phyloP scores from a whole-genome alignment of 2,888 invertebrate species.

The Lutraria lutraria region DNA sequence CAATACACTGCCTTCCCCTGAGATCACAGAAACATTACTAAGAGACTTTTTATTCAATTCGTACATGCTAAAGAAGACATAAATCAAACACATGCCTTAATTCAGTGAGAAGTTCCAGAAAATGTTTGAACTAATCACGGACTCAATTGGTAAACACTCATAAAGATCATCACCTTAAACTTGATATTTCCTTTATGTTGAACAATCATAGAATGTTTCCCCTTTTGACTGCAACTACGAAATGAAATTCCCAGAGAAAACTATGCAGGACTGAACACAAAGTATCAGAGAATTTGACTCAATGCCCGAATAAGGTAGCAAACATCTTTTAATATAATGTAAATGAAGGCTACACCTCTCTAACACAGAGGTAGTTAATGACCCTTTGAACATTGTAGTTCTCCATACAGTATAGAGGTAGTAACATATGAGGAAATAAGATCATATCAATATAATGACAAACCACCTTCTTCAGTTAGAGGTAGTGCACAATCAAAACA shows the following conservation, averaged over 20 bases:
- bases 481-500: constrained; percentile 18
- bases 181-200: background rate
- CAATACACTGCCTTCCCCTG: background rate
- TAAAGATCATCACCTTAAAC: background rate
- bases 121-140: background rate
- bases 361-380: constrained; percentile 20
- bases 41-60: background rate
- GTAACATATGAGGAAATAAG: constrained; percentile 24
- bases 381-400: constrained; percentile 18
- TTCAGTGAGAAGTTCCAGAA: background rate
- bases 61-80: background rate
- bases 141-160: background rate
- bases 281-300: background rate
- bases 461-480: constrained; percentile 11
- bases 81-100: background rate
- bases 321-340: constrained; percentile 14
- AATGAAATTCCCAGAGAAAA: background rate
- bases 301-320: background rate
- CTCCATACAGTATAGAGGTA: constrained; percentile 19
- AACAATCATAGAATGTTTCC: background rate
- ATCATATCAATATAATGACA: constrained; percentile 6
- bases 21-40: background rate
- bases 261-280: background rate
- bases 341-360: constrained; percentile 1
- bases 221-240: background rate